Conservation (phyloP, 2,113 vertebrate species). For the Apus apus region DNA sequence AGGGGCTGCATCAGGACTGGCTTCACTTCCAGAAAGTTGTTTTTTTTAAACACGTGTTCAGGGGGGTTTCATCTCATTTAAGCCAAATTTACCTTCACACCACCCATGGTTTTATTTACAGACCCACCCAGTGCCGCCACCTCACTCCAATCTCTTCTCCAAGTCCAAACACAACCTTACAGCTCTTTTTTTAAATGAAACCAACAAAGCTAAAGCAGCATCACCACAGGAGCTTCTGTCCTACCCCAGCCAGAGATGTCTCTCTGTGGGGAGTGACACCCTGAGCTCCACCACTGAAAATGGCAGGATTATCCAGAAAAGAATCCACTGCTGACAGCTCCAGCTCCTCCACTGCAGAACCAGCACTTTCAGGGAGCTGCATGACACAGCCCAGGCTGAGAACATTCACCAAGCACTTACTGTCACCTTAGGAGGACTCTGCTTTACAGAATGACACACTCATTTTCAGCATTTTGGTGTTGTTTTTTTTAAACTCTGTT, state of each 20-base stretch:
- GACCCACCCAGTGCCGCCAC: rapidly evolving
- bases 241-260: too few relatives aligned
- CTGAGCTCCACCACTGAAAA: too few relatives aligned
- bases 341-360: background rate
- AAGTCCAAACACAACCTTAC: rapidly evolving
- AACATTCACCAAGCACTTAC: background rate
- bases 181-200: background rate
- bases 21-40: rapidly evolving
- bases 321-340: background rate
- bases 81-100: too few relatives aligned
- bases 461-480: too few relatives aligned
- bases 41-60: background rate
- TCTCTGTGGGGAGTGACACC: too few relatives aligned
- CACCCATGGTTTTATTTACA: rapidly evolving
- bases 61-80: background rate
- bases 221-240: rapidly evolving
- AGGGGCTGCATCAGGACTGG: rapidly evolving
- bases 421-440: rapidly evolving
- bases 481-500: background rate
- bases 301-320: background rate
- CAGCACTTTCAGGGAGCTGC: background rate
- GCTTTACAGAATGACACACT: rapidly evolving
- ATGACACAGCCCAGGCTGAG: background rate
- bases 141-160: too few relatives aligned
- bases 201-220: too few relatives aligned